A percentile compares a stretch with the other conserved stretches of the same genome.
phyloP scores from a whole-genome alignment of 2,888 invertebrate species.

The Drosophila barbarae region DNA sequence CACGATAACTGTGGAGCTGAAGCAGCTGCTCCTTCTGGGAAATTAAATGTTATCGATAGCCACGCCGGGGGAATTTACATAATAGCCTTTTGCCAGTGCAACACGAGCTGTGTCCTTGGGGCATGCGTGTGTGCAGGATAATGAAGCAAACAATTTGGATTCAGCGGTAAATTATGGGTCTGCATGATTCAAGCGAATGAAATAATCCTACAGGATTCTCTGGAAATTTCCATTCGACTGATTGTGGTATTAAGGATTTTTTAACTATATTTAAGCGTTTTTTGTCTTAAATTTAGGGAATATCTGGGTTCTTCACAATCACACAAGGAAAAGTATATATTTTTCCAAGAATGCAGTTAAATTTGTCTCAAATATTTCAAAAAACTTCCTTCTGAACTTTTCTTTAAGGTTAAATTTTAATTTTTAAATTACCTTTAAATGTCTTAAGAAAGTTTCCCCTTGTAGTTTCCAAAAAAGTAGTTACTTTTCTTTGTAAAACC shows the following conservation, averaged over 20 bases:
- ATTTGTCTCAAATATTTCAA: too few relatives aligned
- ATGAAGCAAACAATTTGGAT: slow-evolving; percentile 24
- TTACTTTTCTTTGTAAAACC: not conserved
- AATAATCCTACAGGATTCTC: not conserved
- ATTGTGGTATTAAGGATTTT: not conserved
- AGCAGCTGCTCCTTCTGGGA: slow-evolving; percentile 25
- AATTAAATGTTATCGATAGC: slow-evolving; percentile 55
- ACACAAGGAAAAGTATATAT: not conserved
- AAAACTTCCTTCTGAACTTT: too few relatives aligned
- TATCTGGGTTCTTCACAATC: not conserved
- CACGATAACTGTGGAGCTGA: slow-evolving; percentile 46
- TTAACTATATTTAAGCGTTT: not conserved
- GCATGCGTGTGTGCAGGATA: slow-evolving; percentile 27
- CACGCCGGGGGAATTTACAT: slow-evolving; percentile 39
- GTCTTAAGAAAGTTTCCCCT: not conserved
- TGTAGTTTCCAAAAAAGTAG: not conserved
- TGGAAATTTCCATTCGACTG: not conserved
- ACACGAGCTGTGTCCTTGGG: slow-evolving; percentile 13
- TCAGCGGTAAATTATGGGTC: slow-evolving; percentile 21
- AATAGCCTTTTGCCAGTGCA: slow-evolving; percentile 35
- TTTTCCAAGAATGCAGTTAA: not conserved
- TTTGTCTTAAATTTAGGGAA: too few relatives aligned
- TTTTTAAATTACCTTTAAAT: not conserved
- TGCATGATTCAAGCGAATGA: slow-evolving; percentile 4
- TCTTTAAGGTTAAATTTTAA: too few relatives aligned